Base-by-base conservation (phyloP, 2,888 invertebrate species). In the Ophion costatus region DNA sequence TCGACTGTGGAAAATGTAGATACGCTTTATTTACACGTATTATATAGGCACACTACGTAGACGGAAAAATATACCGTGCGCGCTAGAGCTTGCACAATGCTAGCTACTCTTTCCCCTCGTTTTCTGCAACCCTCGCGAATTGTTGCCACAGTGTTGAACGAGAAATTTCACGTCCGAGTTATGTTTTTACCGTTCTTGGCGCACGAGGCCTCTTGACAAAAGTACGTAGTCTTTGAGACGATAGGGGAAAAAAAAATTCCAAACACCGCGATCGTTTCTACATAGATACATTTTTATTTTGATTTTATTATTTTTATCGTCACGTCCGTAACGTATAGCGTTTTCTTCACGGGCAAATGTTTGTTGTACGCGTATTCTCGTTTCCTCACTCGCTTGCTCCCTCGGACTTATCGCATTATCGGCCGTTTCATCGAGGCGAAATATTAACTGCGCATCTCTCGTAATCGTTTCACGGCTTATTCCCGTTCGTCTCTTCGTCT, bases 381-480 rank as follows among this genome's bases (percentile, higher is more conserved):
- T 45, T 22, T 14, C 64, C 73, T 20, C 63, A 38, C 63, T 45
- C 64, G 63, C 38, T 33, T 51, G 20, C 67, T 20, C 57, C 67
- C 66, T 71, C 66, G 69, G 59, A 63, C 66, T 69, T 74, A 70
- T 70, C 82, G 73, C 73, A 75, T n/a, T 87, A 77, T 83, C 82
- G 66, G 70, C 29, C 56, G 33, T 56, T 76, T 79, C 66, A 82
- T 75, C 82, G 76, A 80, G 63, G 83, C 78, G 64, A 89, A 88
- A 87, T 86, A 87, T 89, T 89, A 90, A 91, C 90, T 91, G 90
- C 91, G 91, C 89, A 89, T 90, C 88, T 86, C 81, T 71, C 56
- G 69, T 14, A 69, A 85, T 77, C 86, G 87, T 86, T 73, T 85
- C 84, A 84, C 84, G 85, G 33, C 64, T 85, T 73, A 84, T 85